Conservation (phyloP, 2,888 invertebrate species). For the Leptinotarsa haldemani region DNA sequence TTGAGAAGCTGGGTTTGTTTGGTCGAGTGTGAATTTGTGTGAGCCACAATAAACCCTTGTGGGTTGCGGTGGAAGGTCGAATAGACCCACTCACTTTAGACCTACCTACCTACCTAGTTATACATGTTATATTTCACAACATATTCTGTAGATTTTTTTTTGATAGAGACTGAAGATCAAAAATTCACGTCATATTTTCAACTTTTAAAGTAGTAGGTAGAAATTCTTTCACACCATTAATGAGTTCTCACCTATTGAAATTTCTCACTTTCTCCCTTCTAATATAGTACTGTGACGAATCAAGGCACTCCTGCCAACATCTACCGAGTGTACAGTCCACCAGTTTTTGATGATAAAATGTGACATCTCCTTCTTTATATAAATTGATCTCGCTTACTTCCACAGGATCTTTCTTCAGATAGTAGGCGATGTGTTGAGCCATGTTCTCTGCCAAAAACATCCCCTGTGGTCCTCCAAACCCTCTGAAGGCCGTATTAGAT, state of each 20-base stretch:
- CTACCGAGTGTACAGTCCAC: conserved; percentile 76
- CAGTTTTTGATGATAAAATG: conserved; percentile 82
- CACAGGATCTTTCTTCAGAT: conserved; percentile 73
- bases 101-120: no score
- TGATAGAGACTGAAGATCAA: no score
- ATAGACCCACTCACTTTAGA: no score
- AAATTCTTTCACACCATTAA: no score
- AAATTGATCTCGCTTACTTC: conserved; percentile 81
- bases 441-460: conserved; percentile 88
- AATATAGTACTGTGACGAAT: conserved; percentile 73
- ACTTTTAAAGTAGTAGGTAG: no score
- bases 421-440: conserved; percentile 80
- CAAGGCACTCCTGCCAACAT: conserved; percentile 85
- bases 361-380: conserved; percentile 80
- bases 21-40: no score
- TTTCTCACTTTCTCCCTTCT: conserved; percentile 71
- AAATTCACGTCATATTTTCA: no score
- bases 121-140: no score
- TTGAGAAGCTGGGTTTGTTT: no score
- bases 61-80: no score
- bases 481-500: conserved; percentile 93
- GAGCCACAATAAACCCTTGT: no score
- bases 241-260: conserved; percentile 76
- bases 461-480: conserved; percentile 92
- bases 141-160: no score